A percentile compares a stretch with the other conserved stretches of the same genome.
Conservation (phyloP, 2,888 invertebrate species). For the Andrena hattorfiana region DNA sequence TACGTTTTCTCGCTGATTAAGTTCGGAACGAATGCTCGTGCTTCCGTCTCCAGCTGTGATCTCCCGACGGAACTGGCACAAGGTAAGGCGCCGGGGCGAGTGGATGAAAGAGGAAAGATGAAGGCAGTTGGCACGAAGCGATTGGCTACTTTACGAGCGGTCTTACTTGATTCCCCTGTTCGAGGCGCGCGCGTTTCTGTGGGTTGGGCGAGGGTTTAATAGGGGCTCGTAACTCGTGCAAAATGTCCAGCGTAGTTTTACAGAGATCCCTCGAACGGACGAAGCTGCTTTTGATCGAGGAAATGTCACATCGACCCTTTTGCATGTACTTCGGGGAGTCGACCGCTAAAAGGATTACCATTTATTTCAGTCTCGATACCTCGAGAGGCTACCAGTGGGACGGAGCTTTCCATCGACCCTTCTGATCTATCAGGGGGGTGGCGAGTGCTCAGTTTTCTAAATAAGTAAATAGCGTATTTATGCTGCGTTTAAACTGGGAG, state of each 20-base stretch:
- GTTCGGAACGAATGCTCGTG: neutral
- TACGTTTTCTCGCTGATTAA: slow-evolving; percentile 2
- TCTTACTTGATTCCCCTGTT: neutral
- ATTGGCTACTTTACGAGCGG: neutral
- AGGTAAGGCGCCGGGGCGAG: neutral
- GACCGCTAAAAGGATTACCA: neutral
- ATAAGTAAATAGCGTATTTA: neutral
- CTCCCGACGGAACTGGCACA: neutral
- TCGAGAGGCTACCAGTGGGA: neutral
- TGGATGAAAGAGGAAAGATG: neutral
- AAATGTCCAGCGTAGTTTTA: slow-evolving; percentile 18
- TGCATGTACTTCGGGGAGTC: neutral
- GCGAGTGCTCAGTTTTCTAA: too few relatives aligned
- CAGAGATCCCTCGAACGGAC: neutral
- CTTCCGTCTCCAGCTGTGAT: neutral
- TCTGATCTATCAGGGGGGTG: too few relatives aligned
- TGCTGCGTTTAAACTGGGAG: neutral
- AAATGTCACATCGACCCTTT: slow-evolving; percentile 21
- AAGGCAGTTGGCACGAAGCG: neutral
- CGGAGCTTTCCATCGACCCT: too few relatives aligned
- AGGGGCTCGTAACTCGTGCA: slow-evolving; percentile 2
- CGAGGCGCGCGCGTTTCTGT: neutral
- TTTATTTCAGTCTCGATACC: neutral
- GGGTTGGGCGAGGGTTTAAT: neutral
- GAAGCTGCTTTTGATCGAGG: slow-evolving; percentile 9